A percentile compares a stretch with the other conserved stretches of the same genome.
These are phyloP conservation scores for Romanomermis culicivorax DNA, from an alignment of 2,888 invertebrate species.

Conservation along the genomic window DNA sequence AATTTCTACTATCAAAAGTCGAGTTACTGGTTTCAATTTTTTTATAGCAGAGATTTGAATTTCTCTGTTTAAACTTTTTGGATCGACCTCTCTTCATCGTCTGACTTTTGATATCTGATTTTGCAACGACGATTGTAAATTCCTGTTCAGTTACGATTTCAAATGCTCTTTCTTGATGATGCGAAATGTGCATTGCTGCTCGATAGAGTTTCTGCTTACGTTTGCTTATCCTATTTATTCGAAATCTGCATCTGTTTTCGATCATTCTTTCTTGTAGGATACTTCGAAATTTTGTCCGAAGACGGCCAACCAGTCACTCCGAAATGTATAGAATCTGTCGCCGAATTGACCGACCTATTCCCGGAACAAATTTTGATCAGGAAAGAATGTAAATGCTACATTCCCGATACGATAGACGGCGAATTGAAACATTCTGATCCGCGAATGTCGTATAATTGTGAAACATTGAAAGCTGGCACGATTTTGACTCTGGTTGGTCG, in stretches of 20 bases:
- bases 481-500: conserved; percentile 26
- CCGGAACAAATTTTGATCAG: conserved; percentile 46
- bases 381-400: conserved; percentile 31
- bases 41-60: too few relatives aligned
- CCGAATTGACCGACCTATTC: conserved; percentile 44
- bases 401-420: conserved; percentile 21
- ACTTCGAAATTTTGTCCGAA: conserved; percentile 77
- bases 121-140: too few relatives aligned
- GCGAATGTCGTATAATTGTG: not conserved
- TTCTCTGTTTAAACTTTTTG: too few relatives aligned
- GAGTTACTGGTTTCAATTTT: too few relatives aligned
- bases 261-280: conserved; percentile 40
- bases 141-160: too few relatives aligned
- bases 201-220: not conserved
- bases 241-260: too few relatives aligned
- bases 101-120: too few relatives aligned
- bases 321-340: conserved; percentile 64
- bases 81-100: too few relatives aligned
- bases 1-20: too few relatives aligned
- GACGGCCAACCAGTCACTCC: conserved; percentile 57
- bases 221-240: not conserved
- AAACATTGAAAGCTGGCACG: conserved; percentile 19
- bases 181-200: too few relatives aligned
- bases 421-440: conserved; percentile 17
- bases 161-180: too few relatives aligned